These are phyloP conservation scores for Ficedula albicollis DNA, from an alignment of 2,797 vertebrate species.

Conservation along the genomic window DNA sequence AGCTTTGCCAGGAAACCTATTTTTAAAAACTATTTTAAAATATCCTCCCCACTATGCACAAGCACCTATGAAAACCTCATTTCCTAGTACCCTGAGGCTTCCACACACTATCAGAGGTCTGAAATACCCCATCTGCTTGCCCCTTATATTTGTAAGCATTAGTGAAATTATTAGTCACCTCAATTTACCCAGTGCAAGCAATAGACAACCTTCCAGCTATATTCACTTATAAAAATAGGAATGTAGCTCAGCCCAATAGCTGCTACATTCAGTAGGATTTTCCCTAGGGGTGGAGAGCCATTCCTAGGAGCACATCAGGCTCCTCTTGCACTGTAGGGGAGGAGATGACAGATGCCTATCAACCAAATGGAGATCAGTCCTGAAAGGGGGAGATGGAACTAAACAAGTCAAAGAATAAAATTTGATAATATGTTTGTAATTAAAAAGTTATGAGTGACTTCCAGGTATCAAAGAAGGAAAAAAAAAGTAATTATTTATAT, in stretches of 20 bases:
- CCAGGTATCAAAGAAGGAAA: slow-evolving; percentile 21
- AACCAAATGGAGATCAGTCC: background rate
- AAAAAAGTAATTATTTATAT: slow-evolving; percentile 11
- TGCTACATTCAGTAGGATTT: background rate
- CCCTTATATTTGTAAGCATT: background rate
- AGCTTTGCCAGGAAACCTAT: background rate
- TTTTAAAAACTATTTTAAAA: background rate
- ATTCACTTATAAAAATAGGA: background rate
- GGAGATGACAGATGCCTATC: background rate
- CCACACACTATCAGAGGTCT: background rate
- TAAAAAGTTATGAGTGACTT: slow-evolving; percentile 42
- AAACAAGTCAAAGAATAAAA: background rate
- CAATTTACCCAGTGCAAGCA: background rate
- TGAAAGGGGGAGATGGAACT: background rate
- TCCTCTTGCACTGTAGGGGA: background rate
- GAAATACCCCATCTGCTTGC: background rate
- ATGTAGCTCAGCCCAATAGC: background rate
- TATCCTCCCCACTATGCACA: background rate
- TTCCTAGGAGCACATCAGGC: background rate
- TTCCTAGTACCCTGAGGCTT: background rate
- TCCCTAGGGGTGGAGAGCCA: background rate
- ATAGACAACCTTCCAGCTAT: background rate
- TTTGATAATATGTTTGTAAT: slow-evolving; percentile 31
- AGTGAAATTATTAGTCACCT: background rate
- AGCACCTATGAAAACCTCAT: background rate